These are phyloP conservation scores for Fratercula arctica DNA, from an alignment of 2,797 vertebrate species.

Conservation along the genomic window DNA sequence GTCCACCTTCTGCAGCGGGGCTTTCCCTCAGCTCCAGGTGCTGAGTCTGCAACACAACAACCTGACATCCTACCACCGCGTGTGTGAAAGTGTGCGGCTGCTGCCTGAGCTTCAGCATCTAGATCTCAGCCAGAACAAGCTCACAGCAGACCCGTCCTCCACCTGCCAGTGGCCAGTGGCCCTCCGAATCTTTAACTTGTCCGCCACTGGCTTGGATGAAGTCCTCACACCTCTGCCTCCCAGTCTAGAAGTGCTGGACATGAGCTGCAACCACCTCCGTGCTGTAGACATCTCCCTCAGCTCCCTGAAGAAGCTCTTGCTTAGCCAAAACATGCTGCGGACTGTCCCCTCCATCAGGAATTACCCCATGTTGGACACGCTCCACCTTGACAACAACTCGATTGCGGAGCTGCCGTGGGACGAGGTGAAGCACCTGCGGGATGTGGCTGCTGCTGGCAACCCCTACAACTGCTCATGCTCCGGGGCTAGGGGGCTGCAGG, in stretches of 20 bases:
- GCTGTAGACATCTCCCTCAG: conserved; percentile 29
- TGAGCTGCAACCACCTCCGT: conserved; percentile 63
- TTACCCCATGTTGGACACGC: conserved; percentile 25
- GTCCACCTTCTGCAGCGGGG: conserved; percentile 49
- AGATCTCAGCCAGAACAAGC: conserved; percentile 76
- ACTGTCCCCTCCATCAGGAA: neutral
- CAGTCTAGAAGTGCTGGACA: conserved; percentile 51
- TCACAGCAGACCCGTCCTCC: neutral
- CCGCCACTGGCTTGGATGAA: conserved; percentile 36
- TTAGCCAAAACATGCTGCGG: conserved; percentile 70
- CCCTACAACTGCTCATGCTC: conserved; percentile 60
- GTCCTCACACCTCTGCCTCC: conserved; percentile 58
- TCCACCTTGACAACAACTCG: conserved; percentile 62
- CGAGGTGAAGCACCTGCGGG: neutral
- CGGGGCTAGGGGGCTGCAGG: neutral
- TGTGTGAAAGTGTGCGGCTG: neutral
- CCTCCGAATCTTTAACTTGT: conserved; percentile 66
- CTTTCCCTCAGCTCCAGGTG: conserved; percentile 65
- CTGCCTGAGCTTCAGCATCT: conserved; percentile 18
- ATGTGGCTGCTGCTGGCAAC: conserved; percentile 28
- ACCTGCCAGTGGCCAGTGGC: conserved; percentile 66
- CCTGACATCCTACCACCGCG: conserved; percentile 10
- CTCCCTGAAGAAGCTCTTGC: conserved; percentile 64
- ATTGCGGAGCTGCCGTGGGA: neutral
- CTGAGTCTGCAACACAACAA: conserved; percentile 61